Evolutionary conservation across 23 tunicate genomes (phyloP).

Genomic region (Ciona savignyi): DNA sequence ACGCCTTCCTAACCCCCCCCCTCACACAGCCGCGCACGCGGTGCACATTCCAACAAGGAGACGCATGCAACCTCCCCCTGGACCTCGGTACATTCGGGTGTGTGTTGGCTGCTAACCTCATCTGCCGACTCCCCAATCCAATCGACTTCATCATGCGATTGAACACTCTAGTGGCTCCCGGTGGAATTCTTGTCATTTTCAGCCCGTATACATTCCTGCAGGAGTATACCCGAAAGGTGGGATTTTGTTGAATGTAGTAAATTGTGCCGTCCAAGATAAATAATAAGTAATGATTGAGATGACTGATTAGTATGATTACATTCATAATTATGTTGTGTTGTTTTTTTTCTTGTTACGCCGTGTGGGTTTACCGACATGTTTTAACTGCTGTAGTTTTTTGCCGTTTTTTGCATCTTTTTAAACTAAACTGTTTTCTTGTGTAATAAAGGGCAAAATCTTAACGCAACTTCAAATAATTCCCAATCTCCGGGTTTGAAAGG

Average conservation of each 20-base stretch:
- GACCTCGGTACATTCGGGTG: slow-evolving; percentile 83
- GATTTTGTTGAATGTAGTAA: too few relatives aligned
- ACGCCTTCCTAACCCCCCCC: too few relatives aligned
- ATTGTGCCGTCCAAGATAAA: too few relatives aligned
- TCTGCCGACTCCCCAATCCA: slow-evolving; percentile 78
- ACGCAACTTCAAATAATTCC: too few relatives aligned
- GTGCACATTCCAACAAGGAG: slow-evolving; percentile 71
- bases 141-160: slow-evolving; percentile 42
- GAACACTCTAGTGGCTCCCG: slow-evolving; percentile 42
- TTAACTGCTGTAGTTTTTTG: background rate
- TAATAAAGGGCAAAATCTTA: too few relatives aligned
- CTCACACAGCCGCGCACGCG: slow-evolving; percentile 41
- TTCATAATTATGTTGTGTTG: too few relatives aligned
- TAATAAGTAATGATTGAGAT: too few relatives aligned
- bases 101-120: slow-evolving; percentile 80
- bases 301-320: too few relatives aligned
- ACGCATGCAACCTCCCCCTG: slow-evolving; percentile 83
- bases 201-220: slow-evolving; percentile 74
- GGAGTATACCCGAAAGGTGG: slow-evolving; percentile 64
- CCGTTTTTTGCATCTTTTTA: background rate
- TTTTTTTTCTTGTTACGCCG: background rate
- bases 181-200: slow-evolving; percentile 65
- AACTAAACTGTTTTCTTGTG: too few relatives aligned
- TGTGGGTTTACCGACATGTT: background rate
- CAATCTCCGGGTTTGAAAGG: too few relatives aligned